Evolutionary conservation across 2,113 vertebrate species (phyloP).

Genomic region (Pseudois nayaur): DNA sequence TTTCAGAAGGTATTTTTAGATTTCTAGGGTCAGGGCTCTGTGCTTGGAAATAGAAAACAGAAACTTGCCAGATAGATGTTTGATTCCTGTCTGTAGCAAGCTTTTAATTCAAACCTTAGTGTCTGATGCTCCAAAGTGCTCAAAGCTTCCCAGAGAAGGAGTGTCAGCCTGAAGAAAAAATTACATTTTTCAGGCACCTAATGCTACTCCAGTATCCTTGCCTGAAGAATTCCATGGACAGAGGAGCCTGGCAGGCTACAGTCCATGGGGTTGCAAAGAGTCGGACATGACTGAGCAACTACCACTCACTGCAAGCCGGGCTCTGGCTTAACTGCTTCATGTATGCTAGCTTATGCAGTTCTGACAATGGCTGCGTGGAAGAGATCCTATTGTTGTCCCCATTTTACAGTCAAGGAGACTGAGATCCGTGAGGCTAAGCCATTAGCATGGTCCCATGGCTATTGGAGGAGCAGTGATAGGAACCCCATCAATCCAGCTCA

Average conservation of each 20-base stretch:
- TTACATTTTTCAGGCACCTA: not conserved
- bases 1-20: not conserved
- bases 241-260: not conserved
- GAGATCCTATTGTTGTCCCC: not conserved
- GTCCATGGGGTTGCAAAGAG: not conserved
- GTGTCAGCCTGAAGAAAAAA: not conserved
- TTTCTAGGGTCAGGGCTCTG: not conserved
- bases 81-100: not conserved
- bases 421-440: not conserved
- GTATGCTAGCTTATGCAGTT: not conserved
- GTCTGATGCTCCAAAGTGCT: not conserved
- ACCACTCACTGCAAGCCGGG: accelerated
- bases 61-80: not conserved
- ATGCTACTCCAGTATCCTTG: not conserved
- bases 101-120: not conserved
- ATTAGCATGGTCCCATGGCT: not conserved
- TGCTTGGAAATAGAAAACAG: not conserved
- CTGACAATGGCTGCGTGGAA: not conserved
- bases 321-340: not conserved
- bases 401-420: not conserved
- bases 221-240: not conserved
- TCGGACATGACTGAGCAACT: not conserved
- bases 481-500: not conserved
- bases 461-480: not conserved
- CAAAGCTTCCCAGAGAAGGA: not conserved